phyloP scores from a whole-genome alignment of 2,113 vertebrate species.

The Macaca nemestrina region DNA sequence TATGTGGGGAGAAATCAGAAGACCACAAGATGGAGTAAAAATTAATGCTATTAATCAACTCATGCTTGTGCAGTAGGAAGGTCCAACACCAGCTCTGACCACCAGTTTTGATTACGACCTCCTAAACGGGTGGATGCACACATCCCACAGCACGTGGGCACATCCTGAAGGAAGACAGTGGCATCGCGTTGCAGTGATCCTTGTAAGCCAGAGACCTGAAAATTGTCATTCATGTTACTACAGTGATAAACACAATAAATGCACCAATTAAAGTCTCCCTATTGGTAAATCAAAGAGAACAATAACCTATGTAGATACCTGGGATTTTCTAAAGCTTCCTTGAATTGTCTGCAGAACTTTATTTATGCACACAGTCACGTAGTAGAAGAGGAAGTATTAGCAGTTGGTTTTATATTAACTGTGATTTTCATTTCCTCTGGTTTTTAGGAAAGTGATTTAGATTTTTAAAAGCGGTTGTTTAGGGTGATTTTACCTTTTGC shows the following conservation, averaged over 20 bases:
- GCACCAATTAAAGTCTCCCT: neutral
- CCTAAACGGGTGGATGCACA: neutral
- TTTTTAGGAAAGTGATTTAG: neutral
- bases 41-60: neutral
- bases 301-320: neutral
- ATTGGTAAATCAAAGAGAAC: neutral
- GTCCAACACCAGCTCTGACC: neutral
- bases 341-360: neutral
- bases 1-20: neutral
- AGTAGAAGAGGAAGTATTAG: neutral
- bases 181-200: neutral
- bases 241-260: neutral
- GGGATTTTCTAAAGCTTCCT: neutral
- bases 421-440: neutral
- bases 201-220: neutral
- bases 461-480: neutral
- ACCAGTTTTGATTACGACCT: neutral
- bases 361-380: neutral
- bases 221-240: neutral
- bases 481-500: neutral
- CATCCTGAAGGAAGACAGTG: neutral
- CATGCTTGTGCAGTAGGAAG: neutral
- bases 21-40: neutral
- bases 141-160: neutral
- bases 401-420: neutral